Evolutionary conservation across 1,140 invertebrate species (phyloP).

Genomic region (Magallana angulata): DNA sequence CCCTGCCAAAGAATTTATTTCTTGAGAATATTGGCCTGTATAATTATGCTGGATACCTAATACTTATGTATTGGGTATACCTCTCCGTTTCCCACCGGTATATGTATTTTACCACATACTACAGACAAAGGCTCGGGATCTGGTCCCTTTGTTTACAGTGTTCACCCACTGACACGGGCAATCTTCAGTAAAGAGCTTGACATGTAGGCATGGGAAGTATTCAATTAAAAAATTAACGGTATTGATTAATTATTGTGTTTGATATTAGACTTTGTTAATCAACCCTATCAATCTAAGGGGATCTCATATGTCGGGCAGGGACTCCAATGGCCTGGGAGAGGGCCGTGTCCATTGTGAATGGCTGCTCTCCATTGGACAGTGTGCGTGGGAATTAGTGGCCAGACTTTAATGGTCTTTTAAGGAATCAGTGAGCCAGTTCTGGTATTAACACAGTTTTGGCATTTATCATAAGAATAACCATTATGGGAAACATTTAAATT

Average conservation of each 20-base stretch:
- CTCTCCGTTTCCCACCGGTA: not conserved
- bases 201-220: constrained; percentile 14
- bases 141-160: constrained; percentile 9
- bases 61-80: not conserved
- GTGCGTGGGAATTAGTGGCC: constrained; percentile 10
- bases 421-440: constrained; percentile 26
- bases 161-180: not conserved
- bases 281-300: not conserved
- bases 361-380: not conserved
- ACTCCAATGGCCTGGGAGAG: not conserved
- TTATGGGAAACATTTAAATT: constrained; percentile 9
- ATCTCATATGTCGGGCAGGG: not conserved
- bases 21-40: not conserved
- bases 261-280: constrained; percentile 33
- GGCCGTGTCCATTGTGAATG: not conserved
- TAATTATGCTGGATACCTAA: constrained; percentile 4
- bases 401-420: constrained; percentile 9
- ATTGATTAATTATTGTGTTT: constrained; percentile 19
- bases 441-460: constrained; percentile 6
- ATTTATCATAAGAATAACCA: not conserved
- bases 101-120: constrained; percentile 4
- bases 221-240: constrained; percentile 21
- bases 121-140: not conserved
- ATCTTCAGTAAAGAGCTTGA: not conserved
- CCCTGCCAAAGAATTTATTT: constrained; percentile 1